Conservation (phyloP, 2,888 invertebrate species). For the Biston betularia region DNA sequence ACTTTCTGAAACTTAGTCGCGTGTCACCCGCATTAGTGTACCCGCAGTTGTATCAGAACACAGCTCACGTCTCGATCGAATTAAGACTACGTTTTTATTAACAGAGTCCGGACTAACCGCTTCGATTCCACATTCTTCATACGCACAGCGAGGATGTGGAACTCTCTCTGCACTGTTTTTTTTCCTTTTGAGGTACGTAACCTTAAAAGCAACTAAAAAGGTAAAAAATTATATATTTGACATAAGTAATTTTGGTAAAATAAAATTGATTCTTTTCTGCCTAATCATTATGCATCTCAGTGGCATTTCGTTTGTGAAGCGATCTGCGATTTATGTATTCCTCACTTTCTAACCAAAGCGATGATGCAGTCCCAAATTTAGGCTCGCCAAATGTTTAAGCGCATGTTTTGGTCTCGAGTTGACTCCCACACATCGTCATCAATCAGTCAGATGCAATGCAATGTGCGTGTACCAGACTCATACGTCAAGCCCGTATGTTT, state of each 20-base stretch:
- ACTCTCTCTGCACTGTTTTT: too few species aligned
- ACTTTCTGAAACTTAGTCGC: background rate
- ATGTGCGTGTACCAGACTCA: slow-evolving; percentile 4
- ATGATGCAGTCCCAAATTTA: slow-evolving; percentile 25
- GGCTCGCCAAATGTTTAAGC: slow-evolving; percentile 24
- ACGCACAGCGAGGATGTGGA: too few species aligned
- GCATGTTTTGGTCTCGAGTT: slow-evolving; percentile 24
- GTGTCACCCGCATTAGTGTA: background rate
- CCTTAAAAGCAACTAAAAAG: too few species aligned
- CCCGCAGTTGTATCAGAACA: background rate
- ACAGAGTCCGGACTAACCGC: too few species aligned
- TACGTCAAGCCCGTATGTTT: background rate
- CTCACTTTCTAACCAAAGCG: slow-evolving; percentile 4
- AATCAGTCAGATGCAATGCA: slow-evolving; percentile 17
- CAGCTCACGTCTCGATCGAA: slow-evolving; percentile 7
- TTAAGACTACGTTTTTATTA: background rate
- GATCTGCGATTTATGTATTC: background rate
- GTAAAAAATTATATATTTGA: too few species aligned
- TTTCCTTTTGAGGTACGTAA: too few species aligned
- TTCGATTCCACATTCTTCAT: too few species aligned
- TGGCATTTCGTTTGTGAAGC: background rate
- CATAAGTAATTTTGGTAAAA: too few species aligned
- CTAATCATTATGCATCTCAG: too few species aligned
- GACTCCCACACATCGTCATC: slow-evolving; percentile 31
- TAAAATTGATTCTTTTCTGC: too few species aligned